A percentile compares a stretch with the other conserved stretches of the same genome.
phyloP scores from a whole-genome alignment of 2,113 vertebrate species.

The Gorsachius goisagi region DNA sequence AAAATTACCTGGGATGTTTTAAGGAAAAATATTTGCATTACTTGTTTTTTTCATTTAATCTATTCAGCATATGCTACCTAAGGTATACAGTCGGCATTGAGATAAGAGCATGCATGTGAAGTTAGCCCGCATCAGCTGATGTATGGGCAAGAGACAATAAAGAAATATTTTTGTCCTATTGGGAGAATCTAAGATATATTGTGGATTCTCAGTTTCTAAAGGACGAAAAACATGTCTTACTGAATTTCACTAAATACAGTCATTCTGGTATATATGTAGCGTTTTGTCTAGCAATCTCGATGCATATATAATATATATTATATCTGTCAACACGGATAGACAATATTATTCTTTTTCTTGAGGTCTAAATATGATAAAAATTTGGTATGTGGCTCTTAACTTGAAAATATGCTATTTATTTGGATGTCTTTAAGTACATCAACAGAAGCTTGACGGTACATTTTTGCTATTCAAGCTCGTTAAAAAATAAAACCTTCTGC shows the following conservation, averaged over 20 bases:
- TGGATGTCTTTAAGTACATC: background rate
- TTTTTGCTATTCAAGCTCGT: background rate
- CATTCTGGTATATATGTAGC: background rate
- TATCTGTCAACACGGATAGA: background rate
- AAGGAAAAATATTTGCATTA: background rate
- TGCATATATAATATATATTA: background rate
- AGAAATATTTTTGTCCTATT: background rate
- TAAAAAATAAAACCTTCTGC: background rate
- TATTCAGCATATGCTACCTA: background rate
- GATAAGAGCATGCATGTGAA: background rate
- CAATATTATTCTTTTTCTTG: background rate
- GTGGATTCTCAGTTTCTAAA: background rate
- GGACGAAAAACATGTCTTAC: background rate
- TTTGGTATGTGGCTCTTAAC: background rate
- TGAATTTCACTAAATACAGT: background rate
- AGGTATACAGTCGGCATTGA: background rate
- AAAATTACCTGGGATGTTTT: background rate
- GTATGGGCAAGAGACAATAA: background rate
- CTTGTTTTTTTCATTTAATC: background rate
- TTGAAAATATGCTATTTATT: conserved; percentile 2
- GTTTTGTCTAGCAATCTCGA: background rate
- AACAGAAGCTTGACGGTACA: background rate
- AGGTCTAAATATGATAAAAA: background rate
- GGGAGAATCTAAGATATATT: background rate
- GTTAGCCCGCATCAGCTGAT: background rate